Base-by-base conservation (phyloP, 2,888 invertebrate genomes). In the Beris chalybata region DNA sequence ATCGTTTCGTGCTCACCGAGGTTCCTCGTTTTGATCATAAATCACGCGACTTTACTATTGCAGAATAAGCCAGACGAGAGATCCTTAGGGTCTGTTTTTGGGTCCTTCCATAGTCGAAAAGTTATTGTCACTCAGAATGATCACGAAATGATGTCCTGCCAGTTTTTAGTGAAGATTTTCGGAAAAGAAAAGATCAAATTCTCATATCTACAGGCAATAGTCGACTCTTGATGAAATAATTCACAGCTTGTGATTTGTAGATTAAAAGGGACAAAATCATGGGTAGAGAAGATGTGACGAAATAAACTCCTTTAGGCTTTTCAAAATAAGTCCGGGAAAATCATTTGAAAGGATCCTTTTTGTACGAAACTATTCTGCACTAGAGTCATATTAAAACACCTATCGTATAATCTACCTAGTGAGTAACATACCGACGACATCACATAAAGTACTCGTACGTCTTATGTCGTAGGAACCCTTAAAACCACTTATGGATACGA, bases 1-100 rank as follows among this genome's bases (percentile, higher is more conserved):
- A 61, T 50, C 50, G 52, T 61, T 61, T 43, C 61, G 50, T 61
- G 52, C 38, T 50, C 61, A 61, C 43, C 61, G 50, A 38, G 52
- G 50, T 61, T 61, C 61, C 61, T 48, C 32, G 48, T 30, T 12
- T 7, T 7, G 53, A 30, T 38, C 45, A 38, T 61, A 61, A 61
- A 61, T 61, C 38, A 61, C 50, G 38, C 13, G 11, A 9, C 47
- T 9, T 5, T 6, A 32, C 50, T 52, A 52, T 61, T 61, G 38
- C 52, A 30, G 52, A 61, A 38, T 61, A 50, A 32, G 38, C 38
- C 38, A 38, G 22, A 59, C 30, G 45, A n/a, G 11, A 44, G 12
- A 58, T 59, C 22, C 58, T 15, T 12, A 48, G 4, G 22, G 45
- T 2, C 55, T 15, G 7, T 7, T 38, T 32, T 9, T 11, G 52